Evolutionary conservation across 1,140 invertebrate species (phyloP).

Genomic region (Lepidurus apus): DNA sequence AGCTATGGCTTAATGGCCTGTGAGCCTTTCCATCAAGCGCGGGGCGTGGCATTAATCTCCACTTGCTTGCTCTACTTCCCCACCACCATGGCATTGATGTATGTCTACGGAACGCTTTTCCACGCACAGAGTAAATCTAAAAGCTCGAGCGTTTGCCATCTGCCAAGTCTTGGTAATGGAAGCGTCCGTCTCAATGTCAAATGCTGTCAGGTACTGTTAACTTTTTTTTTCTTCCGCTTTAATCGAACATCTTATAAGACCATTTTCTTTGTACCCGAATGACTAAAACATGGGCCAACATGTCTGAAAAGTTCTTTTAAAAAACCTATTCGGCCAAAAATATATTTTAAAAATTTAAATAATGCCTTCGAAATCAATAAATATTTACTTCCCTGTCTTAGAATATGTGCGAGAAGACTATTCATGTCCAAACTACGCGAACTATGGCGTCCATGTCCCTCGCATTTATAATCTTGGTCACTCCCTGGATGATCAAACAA

Average conservation of each 20-base stretch:
- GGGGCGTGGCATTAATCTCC: conserved; percentile 64
- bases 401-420: background rate
- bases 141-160: conserved; percentile 46
- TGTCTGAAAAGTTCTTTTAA: too few species aligned
- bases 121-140: conserved; percentile 64
- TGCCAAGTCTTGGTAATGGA: conserved; percentile 43
- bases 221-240: conserved; percentile 26
- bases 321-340: too few species aligned
- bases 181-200: conserved; percentile 45
- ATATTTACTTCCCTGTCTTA: background rate
- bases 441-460: conserved; percentile 83
- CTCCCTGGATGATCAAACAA: conserved; percentile 81
- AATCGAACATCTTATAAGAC: too few species aligned
- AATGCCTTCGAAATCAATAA: too few species aligned
- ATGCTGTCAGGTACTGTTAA: conserved; percentile 50
- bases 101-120: conserved; percentile 80
- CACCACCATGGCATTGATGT: conserved; percentile 82
- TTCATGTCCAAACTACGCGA: conserved; percentile 52
- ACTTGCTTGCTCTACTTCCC: conserved; percentile 75
- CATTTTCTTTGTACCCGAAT: too few species aligned
- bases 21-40: conserved; percentile 71
- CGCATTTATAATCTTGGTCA: conserved; percentile 80
- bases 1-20: conserved; percentile 73
- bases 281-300: too few species aligned
- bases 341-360: too few species aligned